Evolutionary conservation across 2,797 vertebrate species (phyloP), one percentile per base, ranked within the genome.

Genomic region (Crocodylus rhombifer): DNA sequence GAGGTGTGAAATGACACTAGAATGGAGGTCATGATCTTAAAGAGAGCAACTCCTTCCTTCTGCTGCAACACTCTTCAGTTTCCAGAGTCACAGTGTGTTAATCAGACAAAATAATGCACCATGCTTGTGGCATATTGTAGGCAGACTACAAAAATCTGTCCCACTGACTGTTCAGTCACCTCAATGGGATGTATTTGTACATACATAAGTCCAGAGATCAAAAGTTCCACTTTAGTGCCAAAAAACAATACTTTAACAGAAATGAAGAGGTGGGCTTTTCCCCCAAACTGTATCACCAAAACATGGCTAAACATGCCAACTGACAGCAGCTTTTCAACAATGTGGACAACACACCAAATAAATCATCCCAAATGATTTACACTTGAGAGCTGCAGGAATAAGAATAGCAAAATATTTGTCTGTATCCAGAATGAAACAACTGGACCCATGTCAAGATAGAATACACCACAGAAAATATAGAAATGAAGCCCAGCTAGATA

Each of bases 1-100:
- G 96, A 96, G 96, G 97, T 96, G 89, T 90, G 93, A 94, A 96
- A 96, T 94, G 96, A 97, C 96, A 96, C 93, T 90, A 83, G 95
- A 89, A 97, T 92, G 92, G 93, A 97, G 96, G 96, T 96, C 96
- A 86, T 17, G 90, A 94, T 96, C 96, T 96, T 88, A 96, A 20
- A 1, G 85, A 75, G 56, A 95, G 80, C 86, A 84, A 81, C 90
- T 95, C 79, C 90, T 82, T 93, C 92, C 92, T 90, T 93, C 88
- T 83, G 77, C 89, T 64, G 64, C 15, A 0, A n/a, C 3, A 9
- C 57, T 64, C 84, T 96, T 73, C 91, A 79, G 71, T 71, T 87
- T 93, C 79, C 89, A 77, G 86, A 81, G 82, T 84, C 89, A 88
- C 91, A 92, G 84, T 82, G 65, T 85, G 0, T 82, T 96, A 95